Conservation (phyloP, 2,113 vertebrate genomes). For the Harpagus bidentatus region DNA sequence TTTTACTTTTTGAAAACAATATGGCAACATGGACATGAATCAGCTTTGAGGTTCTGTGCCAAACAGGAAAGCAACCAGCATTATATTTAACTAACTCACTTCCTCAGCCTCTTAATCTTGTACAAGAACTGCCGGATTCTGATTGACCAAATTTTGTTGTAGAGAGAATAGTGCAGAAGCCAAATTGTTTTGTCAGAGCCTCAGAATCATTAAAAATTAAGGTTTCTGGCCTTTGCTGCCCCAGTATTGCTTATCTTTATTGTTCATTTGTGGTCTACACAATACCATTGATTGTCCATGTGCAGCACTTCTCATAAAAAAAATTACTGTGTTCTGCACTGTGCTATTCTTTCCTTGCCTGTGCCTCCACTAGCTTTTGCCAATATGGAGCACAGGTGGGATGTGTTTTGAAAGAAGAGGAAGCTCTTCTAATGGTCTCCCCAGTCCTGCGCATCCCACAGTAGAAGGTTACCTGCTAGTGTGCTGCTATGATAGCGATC, state of each 20-base stretch:
- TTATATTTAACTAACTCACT: constrained; percentile 44
- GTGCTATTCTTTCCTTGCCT: background rate
- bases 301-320: background rate
- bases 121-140: background rate
- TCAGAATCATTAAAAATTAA: background rate
- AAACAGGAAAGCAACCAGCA: constrained; percentile 37
- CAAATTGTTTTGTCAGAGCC: background rate
- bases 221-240: background rate
- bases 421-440: background rate
- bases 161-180: background rate
- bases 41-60: constrained; percentile 31
- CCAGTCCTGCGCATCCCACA: background rate
- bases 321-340: background rate
- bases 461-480: background rate
- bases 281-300: background rate
- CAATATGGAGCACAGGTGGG: background rate
- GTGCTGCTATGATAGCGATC: background rate
- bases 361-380: background rate
- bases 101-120: constrained; percentile 31
- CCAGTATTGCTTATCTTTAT: background rate
- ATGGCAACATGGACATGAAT: constrained; percentile 31
- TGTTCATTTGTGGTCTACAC: background rate
- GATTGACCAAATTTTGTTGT: background rate
- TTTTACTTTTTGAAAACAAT: constrained; percentile 5
- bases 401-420: background rate